These are phyloP conservation scores for Stylophora pistillata DNA, from an alignment of 64 coral and sea anemone species.

Conservation along the genomic window DNA sequence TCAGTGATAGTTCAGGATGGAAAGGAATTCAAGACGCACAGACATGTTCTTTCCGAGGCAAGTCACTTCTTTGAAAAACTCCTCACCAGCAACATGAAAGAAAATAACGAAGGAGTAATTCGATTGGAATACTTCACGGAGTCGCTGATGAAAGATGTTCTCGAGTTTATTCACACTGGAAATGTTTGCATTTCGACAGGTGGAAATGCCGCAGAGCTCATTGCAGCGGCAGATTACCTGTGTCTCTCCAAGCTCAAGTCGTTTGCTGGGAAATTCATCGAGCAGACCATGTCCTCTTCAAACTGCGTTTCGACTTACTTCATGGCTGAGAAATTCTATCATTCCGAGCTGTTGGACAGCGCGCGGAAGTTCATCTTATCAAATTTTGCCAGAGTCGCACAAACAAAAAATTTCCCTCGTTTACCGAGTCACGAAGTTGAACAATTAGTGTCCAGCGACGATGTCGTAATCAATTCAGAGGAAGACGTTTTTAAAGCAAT, in stretches of 20 bases:
- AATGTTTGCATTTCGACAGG: neutral
- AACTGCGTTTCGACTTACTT: constrained; percentile 17
- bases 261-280: constrained; percentile 19
- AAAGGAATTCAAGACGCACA: neutral
- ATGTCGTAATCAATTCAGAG: constrained; percentile 41
- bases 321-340: constrained; percentile 18
- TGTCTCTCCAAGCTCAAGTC: constrained; percentile 37
- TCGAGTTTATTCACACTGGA: constrained; percentile 4
- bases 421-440: constrained; percentile 11
- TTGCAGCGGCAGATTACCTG: constrained; percentile 20
- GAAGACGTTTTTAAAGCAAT: constrained; percentile 27
- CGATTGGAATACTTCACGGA: neutral
- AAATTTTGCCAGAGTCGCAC: constrained; percentile 13
- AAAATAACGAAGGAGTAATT: neutral
- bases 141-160: neutral
- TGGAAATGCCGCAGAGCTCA: constrained; percentile 26
- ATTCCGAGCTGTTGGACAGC: constrained; percentile 2
- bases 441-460: constrained; percentile 47
- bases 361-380: constrained; percentile 28
- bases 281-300: neutral
- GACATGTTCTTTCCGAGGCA: neutral
- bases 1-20: constrained; percentile 2
- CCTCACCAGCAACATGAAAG: neutral
- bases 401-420: neutral
- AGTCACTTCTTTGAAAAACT: constrained; percentile 13